Evolutionary conservation across 2,113 vertebrate species (phyloP).

Genomic region (Planiliza haematocheilus): DNA sequence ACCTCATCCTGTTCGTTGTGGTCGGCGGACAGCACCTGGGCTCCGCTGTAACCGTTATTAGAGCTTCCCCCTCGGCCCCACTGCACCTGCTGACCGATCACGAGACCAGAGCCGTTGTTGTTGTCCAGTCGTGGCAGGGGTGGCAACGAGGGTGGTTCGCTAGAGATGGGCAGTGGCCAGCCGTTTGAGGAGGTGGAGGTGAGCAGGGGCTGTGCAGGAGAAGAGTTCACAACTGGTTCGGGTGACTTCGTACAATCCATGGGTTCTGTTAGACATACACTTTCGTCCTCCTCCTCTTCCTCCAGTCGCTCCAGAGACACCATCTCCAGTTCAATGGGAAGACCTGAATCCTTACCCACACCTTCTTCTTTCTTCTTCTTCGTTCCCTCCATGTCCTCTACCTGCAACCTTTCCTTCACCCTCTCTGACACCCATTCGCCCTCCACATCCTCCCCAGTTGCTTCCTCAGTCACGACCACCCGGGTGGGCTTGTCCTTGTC

Average conservation of each 20-base stretch:
- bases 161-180: constrained; percentile 79
- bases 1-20: constrained; percentile 88
- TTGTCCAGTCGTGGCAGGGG: constrained; percentile 80
- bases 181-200: constrained; percentile 76
- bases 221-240: constrained; percentile 67
- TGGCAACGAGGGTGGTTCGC: constrained; percentile 75
- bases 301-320: constrained; percentile 78
- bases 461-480: neutral
- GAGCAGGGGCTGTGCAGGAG: constrained; percentile 35
- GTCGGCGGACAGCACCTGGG: constrained; percentile 63
- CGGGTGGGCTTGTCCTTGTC: neutral
- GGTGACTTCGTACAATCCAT: constrained; percentile 87
- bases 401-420: neutral
- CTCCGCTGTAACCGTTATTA: constrained; percentile 63
- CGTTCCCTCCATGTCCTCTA: constrained; percentile 5
- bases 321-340: constrained; percentile 76
- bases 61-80: constrained; percentile 80
- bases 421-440: neutral
- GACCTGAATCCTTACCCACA: constrained; percentile 46
- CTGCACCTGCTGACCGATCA: constrained; percentile 80
- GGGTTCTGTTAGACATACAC: constrained; percentile 65
- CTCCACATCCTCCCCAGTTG: neutral
- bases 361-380: constrained; percentile 1
- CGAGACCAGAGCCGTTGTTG: constrained; percentile 84
- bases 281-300: constrained; percentile 63